These are phyloP conservation scores for Watersipora subatra DNA, from an alignment of 1,140 invertebrate species.

Conservation along the genomic window DNA sequence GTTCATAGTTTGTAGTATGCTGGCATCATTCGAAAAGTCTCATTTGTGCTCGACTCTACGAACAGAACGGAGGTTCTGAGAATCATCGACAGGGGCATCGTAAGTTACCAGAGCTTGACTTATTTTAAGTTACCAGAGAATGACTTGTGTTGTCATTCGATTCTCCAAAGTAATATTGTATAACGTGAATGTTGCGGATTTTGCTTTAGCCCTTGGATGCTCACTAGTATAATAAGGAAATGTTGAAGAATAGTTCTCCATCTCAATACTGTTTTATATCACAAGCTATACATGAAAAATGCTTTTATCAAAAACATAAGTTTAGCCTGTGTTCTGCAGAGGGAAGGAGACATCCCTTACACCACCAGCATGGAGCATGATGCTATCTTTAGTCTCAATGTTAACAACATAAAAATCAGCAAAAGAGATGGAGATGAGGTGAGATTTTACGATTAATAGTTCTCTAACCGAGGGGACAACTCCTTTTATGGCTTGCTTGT, in stretches of 20 bases:
- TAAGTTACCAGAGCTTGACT: conserved; percentile 14
- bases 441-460: background rate
- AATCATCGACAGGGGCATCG: conserved; percentile 35
- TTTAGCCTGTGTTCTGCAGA: too few species aligned
- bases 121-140: background rate
- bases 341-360: conserved; percentile 23
- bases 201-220: too few species aligned
- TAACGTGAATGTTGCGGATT: too few species aligned
- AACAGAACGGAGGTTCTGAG: conserved; percentile 34
- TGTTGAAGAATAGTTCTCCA: too few species aligned
- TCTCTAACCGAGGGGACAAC: too few species aligned
- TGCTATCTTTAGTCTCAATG: conserved; percentile 27
- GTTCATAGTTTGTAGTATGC: conserved; percentile 36
- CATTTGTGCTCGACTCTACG: conserved; percentile 29
- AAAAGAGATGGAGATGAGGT: conserved; percentile 20
- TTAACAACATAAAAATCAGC: conserved; percentile 27
- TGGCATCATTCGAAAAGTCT: conserved; percentile 29
- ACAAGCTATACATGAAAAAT: too few species aligned
- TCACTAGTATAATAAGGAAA: too few species aligned
- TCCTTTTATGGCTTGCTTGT: too few species aligned
- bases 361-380: conserved; percentile 18
- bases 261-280: too few species aligned
- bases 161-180: too few species aligned
- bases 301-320: too few species aligned
- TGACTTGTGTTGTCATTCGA: too few species aligned